Conservation (phyloP, 2,888 invertebrate species). For the Ornithoptera alexandrae region DNA sequence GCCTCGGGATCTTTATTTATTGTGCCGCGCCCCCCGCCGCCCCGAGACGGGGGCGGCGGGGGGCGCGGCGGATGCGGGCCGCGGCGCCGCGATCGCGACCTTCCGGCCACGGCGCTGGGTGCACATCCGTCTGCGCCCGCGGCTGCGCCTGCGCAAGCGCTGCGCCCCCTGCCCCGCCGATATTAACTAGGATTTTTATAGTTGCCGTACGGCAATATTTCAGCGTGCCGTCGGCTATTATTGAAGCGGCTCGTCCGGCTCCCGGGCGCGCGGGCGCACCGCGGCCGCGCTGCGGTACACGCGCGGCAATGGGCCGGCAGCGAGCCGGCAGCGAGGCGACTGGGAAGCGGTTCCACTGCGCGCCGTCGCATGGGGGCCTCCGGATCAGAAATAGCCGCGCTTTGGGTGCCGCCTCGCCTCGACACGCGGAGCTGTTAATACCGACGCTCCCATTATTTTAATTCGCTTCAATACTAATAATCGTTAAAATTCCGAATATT, state of each 20-base stretch:
- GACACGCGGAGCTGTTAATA: constrained; percentile 48
- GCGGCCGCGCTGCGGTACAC: constrained; percentile 51
- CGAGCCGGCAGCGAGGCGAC: constrained; percentile 62
- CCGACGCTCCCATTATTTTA: constrained; percentile 12
- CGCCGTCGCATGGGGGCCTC: constrained; percentile 64
- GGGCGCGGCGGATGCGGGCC: constrained; percentile 1
- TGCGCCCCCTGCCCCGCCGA: constrained; percentile 37
- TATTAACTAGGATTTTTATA: constrained; percentile 52
- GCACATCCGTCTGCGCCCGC: constrained; percentile 27
- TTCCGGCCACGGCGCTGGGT: constrained; percentile 10
- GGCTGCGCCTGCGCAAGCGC: too few relatives aligned
- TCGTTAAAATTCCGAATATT: too few relatives aligned
- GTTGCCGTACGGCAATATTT: constrained; percentile 49
- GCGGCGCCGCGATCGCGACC: constrained; percentile 27
- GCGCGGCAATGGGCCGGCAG: constrained; percentile 64
- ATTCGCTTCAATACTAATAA: neutral
- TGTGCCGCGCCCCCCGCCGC: constrained; percentile 34
- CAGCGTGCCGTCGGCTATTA: constrained; percentile 49
- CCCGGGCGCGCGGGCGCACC: constrained; percentile 42
- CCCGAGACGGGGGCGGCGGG: too few relatives aligned
- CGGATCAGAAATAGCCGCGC: constrained; percentile 54
- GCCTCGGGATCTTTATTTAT: constrained; percentile 58
- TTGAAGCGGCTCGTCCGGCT: constrained; percentile 46
- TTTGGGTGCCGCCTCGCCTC: constrained; percentile 27
- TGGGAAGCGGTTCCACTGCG: constrained; percentile 29